Base-by-base conservation (phyloP, 2,113 vertebrate genomes). In the Pitta sordida region DNA sequence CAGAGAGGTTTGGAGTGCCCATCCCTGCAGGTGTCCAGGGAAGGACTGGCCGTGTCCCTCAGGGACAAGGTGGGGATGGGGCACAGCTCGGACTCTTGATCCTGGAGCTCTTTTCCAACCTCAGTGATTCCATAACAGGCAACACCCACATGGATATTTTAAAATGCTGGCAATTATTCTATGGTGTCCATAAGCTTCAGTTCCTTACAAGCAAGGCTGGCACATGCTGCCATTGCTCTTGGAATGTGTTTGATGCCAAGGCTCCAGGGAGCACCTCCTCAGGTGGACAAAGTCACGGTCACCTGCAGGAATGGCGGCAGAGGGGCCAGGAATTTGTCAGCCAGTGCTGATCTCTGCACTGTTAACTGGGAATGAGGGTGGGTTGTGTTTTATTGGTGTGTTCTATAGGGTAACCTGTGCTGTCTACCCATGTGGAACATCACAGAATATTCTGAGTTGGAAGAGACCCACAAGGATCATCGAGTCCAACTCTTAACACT, bases 31-130 rank as follows among this genome's bases (percentile, higher is more conserved):
- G 76, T 65, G 67, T 0, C 21, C 73, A 1, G 36, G 73, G 27
- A 19, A 19, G 2, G 3, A 7, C n/a, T 80, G 76, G 32, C 10
- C 0, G 51, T 65, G 85, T 51, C 85, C 51, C 76, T 88, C 9
- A 65, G 27, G 27, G 29, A 48, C 58, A 80, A 26, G 75, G 41
- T 41, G 85, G 48, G n/a, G n/a, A n/a, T n/a, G n/a, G n/a, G n/a
- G n/a, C n/a, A n/a, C n/a, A n/a, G n/a, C n/a, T n/a, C n/a, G n/a
- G 3, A 4, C 49, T 51, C 0, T 0, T 15, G 43, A 22, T 5
- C 32, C 71, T 19, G 36, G 36, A 64, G 32, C 13, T 22, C 9
- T 60, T 37, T 44, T 8, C 58, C 58, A 63, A 0, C 49, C 34
- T 49, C 24, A 17, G 5, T 0, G 26, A 6, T 19, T 63, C 37